Conservation (phyloP, 2,113 vertebrate genomes). For the Anarrhichthys ocellatus region DNA sequence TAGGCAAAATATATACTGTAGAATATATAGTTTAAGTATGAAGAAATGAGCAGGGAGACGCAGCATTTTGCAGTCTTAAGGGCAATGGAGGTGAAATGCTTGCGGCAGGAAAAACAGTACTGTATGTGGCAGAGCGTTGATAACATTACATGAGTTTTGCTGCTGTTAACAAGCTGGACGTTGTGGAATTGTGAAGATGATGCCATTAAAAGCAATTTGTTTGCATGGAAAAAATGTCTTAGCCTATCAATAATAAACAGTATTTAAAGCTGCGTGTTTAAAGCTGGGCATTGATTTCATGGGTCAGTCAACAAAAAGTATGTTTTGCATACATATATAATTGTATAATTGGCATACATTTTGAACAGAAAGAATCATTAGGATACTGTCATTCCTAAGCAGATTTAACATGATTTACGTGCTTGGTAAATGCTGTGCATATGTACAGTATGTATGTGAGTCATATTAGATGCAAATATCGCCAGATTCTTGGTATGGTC, state of each 20-base stretch:
- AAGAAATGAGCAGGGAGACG: conserved; percentile 16
- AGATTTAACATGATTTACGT: background rate
- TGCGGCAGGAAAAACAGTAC: conserved; percentile 24
- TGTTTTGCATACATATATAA: too few species aligned
- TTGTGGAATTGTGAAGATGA: conserved; percentile 23
- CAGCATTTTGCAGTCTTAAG: conserved; percentile 47
- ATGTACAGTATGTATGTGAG: too few species aligned
- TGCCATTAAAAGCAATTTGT: conserved; percentile 30
- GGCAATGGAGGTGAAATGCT: conserved; percentile 44
- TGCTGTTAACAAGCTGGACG: conserved; percentile 43
- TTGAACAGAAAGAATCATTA: background rate
- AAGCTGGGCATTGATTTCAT: conserved; percentile 50
- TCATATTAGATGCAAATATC: background rate
- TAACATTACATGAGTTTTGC: conserved; percentile 11
- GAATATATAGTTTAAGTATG: conserved; percentile 15
- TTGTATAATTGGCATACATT: conserved; percentile 13
- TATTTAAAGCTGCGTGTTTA: conserved; percentile 33
- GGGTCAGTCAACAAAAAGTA: conserved; percentile 31
- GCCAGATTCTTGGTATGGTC: background rate
- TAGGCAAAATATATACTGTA: conserved; percentile 59
- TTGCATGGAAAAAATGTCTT: conserved; percentile 35
- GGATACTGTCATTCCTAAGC: background rate
- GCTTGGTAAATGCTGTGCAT: background rate
- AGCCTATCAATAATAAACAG: conserved; percentile 27
- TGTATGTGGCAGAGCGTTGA: conserved; percentile 27